These are phyloP conservation scores for Calidris pugnax DNA, from an alignment of 2,113 vertebrate species.

Conservation along the genomic window DNA sequence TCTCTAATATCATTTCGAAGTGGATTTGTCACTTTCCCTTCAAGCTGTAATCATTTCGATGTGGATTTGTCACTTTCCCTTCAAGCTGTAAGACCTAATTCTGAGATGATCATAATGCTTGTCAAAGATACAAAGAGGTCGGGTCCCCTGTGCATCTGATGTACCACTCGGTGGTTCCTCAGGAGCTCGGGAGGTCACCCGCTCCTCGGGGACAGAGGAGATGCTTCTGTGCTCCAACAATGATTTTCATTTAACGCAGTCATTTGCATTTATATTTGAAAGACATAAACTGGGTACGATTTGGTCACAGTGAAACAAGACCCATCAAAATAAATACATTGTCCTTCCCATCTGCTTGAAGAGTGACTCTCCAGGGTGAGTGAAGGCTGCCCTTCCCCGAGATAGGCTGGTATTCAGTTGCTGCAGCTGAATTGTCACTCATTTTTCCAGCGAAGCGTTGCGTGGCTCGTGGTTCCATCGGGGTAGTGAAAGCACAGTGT, in stretches of 20 bases:
- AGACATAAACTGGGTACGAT: neutral
- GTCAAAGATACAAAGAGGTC: neutral
- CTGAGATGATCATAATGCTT: neutral
- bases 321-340: neutral
- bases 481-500: neutral
- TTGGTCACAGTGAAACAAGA: neutral
- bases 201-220: neutral
- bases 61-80: slow-evolving; percentile 8
- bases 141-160: neutral
- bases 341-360: neutral
- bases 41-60: neutral
- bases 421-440: slow-evolving; percentile 35
- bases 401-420: neutral
- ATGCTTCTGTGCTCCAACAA: neutral
- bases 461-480: neutral
- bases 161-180: neutral
- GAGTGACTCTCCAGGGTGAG: neutral
- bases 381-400: neutral
- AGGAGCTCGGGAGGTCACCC: neutral
- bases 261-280: slow-evolving; percentile 9
- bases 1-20: neutral
- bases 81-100: neutral
- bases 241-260: neutral
- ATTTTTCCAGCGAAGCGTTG: neutral
- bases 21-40: too few relatives aligned